A percentile compares a stretch with the other conserved stretches of the same genome.
phyloP scores from a whole-genome alignment of 2,888 invertebrate species.

The Hypercompe scribonia region DNA sequence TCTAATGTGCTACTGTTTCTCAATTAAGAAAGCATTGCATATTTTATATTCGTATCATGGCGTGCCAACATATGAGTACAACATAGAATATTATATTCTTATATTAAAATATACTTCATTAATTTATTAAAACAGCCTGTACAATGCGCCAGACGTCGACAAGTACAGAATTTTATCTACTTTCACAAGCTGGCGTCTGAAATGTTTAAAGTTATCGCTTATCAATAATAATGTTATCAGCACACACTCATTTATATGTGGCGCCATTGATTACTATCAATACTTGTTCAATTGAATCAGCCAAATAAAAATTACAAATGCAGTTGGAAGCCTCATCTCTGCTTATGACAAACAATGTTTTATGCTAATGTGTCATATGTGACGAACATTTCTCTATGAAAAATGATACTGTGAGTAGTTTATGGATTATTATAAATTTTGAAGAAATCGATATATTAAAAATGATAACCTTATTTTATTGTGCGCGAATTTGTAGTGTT shows the following conservation, averaged over 20 bases:
- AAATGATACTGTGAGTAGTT: neutral
- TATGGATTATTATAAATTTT: constrained; percentile 9
- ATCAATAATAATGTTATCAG: constrained; percentile 55
- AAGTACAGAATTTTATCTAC: constrained; percentile 41
- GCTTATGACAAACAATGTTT: neutral
- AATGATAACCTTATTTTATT: neutral
- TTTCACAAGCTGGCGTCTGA: constrained; percentile 47
- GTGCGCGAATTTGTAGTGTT: neutral
- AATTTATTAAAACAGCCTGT: constrained; percentile 7
- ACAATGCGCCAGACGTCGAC: constrained; percentile 23
- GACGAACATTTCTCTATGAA: neutral
- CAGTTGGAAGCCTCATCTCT: neutral
- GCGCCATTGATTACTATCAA: constrained; percentile 53
- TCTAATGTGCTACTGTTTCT: no score
- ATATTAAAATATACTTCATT: neutral
- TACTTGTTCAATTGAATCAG: constrained; percentile 13
- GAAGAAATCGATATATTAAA: neutral
- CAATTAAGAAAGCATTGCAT: neutral
- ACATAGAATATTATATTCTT: neutral
- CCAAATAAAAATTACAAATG: constrained; percentile 9
- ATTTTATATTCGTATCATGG: neutral
- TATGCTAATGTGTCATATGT: neutral
- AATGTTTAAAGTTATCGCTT: constrained; percentile 53
- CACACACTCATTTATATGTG: constrained; percentile 57
- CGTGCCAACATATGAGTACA: neutral